Conservation (phyloP, 2,888 invertebrate species). For the Xanthostigma xanthostigma region DNA sequence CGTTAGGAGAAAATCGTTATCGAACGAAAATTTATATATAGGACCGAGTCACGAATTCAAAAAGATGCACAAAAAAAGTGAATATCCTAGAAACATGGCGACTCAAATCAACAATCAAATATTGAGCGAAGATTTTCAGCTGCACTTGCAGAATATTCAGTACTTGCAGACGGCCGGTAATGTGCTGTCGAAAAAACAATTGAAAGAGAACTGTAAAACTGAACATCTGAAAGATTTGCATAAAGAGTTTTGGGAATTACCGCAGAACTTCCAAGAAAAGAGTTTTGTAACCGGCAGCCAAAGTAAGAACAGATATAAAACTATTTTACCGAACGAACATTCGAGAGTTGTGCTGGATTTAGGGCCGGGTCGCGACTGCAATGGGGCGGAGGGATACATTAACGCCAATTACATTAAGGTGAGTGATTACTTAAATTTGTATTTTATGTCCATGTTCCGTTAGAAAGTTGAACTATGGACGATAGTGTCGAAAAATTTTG, state of each 20-base stretch:
- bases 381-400: conserved; percentile 59
- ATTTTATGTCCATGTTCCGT: neutral
- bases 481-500: too few species aligned
- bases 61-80: conserved; percentile 5
- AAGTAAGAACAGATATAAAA: conserved; percentile 77
- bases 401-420: conserved; percentile 92
- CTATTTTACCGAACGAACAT: conserved; percentile 79
- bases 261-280: conserved; percentile 81
- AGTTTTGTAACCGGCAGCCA: conserved; percentile 80
- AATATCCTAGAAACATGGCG: conserved; percentile 4
- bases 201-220: conserved; percentile 30
- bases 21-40: conserved; percentile 41
- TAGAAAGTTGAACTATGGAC: too few species aligned
- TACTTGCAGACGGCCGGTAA: conserved; percentile 56
- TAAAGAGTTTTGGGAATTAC: conserved; percentile 90
- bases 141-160: conserved; percentile 57
- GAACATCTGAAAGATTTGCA: conserved; percentile 32
- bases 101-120: conserved; percentile 13
- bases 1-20: conserved; percentile 35
- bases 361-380: conserved; percentile 26
- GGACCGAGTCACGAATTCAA: conserved; percentile 20
- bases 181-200: conserved; percentile 40
- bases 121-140: conserved; percentile 52
- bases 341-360: conserved; percentile 60
- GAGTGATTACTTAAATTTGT: conserved; percentile 1